A percentile compares a stretch with the other conserved stretches of the same genome.
Evolutionary conservation across 2,888 invertebrate species (phyloP).

Genomic region (Drosophila yooni): DNA sequence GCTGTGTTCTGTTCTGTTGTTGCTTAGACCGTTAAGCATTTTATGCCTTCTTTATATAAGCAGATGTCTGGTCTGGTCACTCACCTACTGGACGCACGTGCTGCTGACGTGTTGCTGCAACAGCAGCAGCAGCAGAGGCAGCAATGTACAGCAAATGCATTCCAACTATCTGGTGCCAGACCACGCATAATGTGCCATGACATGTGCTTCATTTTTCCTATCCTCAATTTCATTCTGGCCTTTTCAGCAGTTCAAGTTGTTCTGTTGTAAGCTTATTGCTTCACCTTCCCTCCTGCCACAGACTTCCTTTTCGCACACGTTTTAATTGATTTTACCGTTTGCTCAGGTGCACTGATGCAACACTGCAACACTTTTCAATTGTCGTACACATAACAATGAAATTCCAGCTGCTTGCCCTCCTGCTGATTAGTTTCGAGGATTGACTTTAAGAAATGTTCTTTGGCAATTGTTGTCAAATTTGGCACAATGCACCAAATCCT

Average conservation of each 20-base stretch:
- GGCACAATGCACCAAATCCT: slow-evolving; percentile 32
- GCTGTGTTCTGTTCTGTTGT: slow-evolving; percentile 11
- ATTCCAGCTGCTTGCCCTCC: slow-evolving; percentile 19
- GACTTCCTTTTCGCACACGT: slow-evolving; percentile 25
- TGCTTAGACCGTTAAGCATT: slow-evolving; percentile 33
- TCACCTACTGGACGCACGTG: slow-evolving; percentile 40
- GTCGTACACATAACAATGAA: slow-evolving; percentile 38
- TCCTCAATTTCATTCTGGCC: slow-evolving; percentile 9
- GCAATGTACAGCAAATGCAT: slow-evolving; percentile 14
- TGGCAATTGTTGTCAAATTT: slow-evolving; percentile 36
- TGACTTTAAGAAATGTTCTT: slow-evolving; percentile 27
- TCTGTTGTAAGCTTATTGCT: slow-evolving; percentile 51
- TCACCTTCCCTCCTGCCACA: background rate
- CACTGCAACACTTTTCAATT: slow-evolving; percentile 53
- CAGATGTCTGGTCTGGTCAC: slow-evolving; percentile 22
- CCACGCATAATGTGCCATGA: slow-evolving; percentile 44
- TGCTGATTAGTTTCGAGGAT: slow-evolving; percentile 59
- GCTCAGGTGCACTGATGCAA: slow-evolving; percentile 13
- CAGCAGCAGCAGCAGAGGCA: slow-evolving; percentile 9
- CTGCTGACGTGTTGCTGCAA: slow-evolving; percentile 1
- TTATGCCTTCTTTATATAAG: slow-evolving; percentile 23
- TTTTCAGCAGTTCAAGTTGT: background rate
- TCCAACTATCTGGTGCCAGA: slow-evolving; percentile 8
- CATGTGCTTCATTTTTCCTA: slow-evolving; percentile 23
- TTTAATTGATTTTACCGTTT: slow-evolving; percentile 71